Percentiles rank a stretch among this genome's conserved stretches.
phyloP scores from a whole-genome alignment of 2,888 invertebrate genomes.

The Torymus aiolomorphi region DNA sequence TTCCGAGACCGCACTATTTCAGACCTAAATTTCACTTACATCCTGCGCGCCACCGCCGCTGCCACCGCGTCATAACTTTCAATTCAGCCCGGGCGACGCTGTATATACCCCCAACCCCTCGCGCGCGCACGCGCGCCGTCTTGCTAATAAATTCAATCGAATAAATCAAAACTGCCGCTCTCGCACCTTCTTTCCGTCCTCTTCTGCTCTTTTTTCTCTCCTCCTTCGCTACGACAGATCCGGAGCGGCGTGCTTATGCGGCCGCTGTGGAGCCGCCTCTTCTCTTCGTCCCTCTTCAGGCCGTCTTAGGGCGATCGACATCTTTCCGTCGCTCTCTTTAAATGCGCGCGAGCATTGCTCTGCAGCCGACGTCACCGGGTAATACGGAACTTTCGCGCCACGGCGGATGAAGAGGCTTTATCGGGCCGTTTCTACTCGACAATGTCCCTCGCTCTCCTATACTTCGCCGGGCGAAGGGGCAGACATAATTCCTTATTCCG shows the following conservation, averaged over 20 bases:
- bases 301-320: conserved; percentile 36
- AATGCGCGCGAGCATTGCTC: conserved; percentile 12
- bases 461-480: not conserved
- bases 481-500: conserved; percentile 42
- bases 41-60: conserved; percentile 3
- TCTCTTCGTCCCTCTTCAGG: not conserved
- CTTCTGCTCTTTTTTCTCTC: not conserved
- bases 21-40: conserved; percentile 15
- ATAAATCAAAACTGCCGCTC: conserved; percentile 40
- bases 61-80: conserved; percentile 19
- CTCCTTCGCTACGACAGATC: not conserved
- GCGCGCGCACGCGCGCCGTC: not conserved
- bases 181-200: not conserved
- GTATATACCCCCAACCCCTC: too few species aligned
- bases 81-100: conserved; percentile 3
- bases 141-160: conserved; percentile 40
- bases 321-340: conserved; percentile 29
- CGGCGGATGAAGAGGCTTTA: conserved; percentile 50
- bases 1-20: not conserved
- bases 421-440: conserved; percentile 23
- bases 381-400: conserved; percentile 48
- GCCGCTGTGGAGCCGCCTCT: not conserved
- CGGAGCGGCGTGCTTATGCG: conserved; percentile 29
- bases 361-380: conserved; percentile 1
- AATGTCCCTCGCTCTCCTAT: conserved; percentile 19